Evolutionary conservation across 2,113 vertebrate genomes (phyloP), one percentile per base, ranked within the genome.

Genomic region (Platichthys flesus): DNA sequence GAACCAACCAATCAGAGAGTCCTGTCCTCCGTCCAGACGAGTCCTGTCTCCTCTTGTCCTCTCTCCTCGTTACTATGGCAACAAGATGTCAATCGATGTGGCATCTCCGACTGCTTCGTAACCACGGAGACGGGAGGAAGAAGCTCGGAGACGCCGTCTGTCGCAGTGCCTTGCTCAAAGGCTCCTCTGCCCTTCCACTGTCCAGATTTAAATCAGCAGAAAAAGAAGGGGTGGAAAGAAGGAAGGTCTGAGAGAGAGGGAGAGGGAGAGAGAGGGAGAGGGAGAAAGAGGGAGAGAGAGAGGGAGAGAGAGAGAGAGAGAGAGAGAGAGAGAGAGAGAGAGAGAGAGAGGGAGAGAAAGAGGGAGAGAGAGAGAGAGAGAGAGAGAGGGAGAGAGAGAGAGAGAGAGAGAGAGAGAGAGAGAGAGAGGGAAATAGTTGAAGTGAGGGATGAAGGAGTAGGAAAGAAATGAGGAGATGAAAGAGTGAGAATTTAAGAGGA

Each of bases 71-170:
- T 78, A 58, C 85, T 60, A 68, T 80, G 75, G 85, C 57, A 83
- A 90, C 82, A 76, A 75, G 73, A 81, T 86, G 88, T 88, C 87
- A 89, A 83, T 83, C 52, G 67, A 79, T 82, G 69, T 67, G 51
- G 52, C 87, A 78, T 88, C 78, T 71, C 78, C 75, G 78, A 84
- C 85, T 84, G 87, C 63, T 51, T 26, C 12, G 82, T 90, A 82
- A 67, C 63, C 51, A 52, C 18, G 51, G 51, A n/a, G 51, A 52
- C 51, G 18, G 0, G 70, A 56, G 56, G 73, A 28, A 67, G 66
- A 18, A 59, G 73, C 21, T 66, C 18, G 72, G 57, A 62, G 20
- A 3, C 5, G 31, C 54, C 35, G 75, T 75, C 74, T 78, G 73
- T 49, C 60, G 45, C 55, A 0, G 9, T 78, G 74, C 76, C 68